Conservation (phyloP, 2,113 vertebrate genomes). For the Carollia perspicillata region DNA sequence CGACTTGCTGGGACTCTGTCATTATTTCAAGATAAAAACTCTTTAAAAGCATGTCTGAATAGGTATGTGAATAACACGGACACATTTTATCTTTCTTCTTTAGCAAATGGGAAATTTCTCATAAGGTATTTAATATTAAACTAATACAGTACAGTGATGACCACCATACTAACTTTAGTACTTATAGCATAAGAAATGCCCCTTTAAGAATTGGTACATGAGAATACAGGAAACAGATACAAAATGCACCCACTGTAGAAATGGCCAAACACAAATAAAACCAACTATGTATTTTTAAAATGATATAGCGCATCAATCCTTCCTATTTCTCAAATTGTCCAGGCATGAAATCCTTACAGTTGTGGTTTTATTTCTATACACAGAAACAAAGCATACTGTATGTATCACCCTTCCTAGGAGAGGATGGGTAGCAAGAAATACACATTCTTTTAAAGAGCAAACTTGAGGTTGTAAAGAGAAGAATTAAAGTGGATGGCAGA, state of each 20-base stretch:
- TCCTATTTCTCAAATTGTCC: slow-evolving; percentile 15
- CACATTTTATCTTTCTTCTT: slow-evolving; percentile 39
- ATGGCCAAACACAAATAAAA: slow-evolving; percentile 30
- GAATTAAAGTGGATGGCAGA: slow-evolving; percentile 18
- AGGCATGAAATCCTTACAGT: slow-evolving; percentile 20
- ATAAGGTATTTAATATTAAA: slow-evolving; percentile 23
- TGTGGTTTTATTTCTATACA: slow-evolving; percentile 29
- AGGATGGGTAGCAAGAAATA: slow-evolving; percentile 32
- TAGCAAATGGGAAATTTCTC: slow-evolving; percentile 11
- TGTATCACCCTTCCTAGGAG: slow-evolving; percentile 33
- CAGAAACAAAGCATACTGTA: slow-evolving; percentile 2
- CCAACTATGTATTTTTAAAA: background rate
- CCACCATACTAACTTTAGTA: background rate
- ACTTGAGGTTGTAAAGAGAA: slow-evolving; percentile 39
- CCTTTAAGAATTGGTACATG: background rate
- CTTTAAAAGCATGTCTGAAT: background rate
- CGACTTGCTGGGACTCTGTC: background rate
- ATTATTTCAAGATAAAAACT: background rate
- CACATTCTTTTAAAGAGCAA: slow-evolving; percentile 15
- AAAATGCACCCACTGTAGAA: background rate
- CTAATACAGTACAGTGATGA: background rate
- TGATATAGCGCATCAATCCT: background rate
- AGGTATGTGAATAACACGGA: background rate
- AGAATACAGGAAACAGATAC: slow-evolving; percentile 3
- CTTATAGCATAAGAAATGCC: background rate